Evolutionary conservation across 1,140 invertebrate genomes (phyloP).

Genomic region (Drosophila ananassae): DNA sequence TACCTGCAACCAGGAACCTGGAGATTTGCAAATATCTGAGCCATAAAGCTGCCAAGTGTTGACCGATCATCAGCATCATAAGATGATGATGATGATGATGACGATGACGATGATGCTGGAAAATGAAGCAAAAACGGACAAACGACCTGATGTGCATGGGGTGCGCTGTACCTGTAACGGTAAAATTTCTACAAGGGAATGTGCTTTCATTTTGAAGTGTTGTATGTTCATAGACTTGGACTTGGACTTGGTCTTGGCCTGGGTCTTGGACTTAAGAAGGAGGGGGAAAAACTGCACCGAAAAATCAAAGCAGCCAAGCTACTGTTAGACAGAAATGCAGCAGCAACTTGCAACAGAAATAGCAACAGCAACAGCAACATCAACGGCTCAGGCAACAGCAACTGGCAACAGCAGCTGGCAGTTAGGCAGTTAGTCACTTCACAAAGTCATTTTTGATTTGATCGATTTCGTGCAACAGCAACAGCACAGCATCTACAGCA

Average conservation of each 20-base stretch:
- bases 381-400: constrained; percentile 37
- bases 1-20: constrained; percentile 2
- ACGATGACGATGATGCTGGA: constrained; percentile 24
- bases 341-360: constrained; percentile 16
- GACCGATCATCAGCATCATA: constrained; percentile 58
- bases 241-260: constrained; percentile 37
- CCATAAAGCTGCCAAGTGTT: constrained; percentile 80
- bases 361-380: constrained; percentile 26
- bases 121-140: constrained; percentile 23
- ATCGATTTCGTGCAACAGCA: constrained; percentile 77
- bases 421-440: constrained; percentile 81
- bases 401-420: constrained; percentile 76
- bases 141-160: constrained; percentile 66
- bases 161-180: constrained; percentile 67
- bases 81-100: constrained; percentile 33
- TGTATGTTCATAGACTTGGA: constrained; percentile 68
- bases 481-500: constrained; percentile 27
- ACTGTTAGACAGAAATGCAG: constrained; percentile 66
- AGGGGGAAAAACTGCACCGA: constrained; percentile 31
- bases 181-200: constrained; percentile 82
- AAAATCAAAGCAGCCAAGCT: constrained; percentile 62
- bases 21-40: constrained; percentile 78
- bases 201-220: constrained; percentile 83
- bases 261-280: constrained; percentile 21
- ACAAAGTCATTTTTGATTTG: constrained; percentile 83